Evolutionary conservation across 2,888 invertebrate species (phyloP).

Genomic region (Aethes cnicana): DNA sequence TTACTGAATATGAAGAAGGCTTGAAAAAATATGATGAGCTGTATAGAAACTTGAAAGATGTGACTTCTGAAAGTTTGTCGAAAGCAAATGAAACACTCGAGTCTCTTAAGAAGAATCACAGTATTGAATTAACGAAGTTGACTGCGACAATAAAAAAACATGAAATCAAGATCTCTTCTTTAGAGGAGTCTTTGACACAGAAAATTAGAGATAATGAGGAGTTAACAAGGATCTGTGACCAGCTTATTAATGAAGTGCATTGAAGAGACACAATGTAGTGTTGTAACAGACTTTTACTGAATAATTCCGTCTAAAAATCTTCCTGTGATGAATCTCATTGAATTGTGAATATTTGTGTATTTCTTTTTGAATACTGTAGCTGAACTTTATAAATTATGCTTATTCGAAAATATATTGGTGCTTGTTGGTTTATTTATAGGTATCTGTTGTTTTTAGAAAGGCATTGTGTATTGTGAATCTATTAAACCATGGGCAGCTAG

Average conservation of each 20-base stretch:
- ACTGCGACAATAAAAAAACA: slow-evolving; percentile 93
- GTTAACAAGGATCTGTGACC: slow-evolving; percentile 95
- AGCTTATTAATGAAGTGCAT: slow-evolving; percentile 86
- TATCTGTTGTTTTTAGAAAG: slow-evolving; percentile 13
- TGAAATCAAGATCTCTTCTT: slow-evolving; percentile 91
- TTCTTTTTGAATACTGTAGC: slow-evolving; percentile 11
- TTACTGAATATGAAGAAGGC: slow-evolving; percentile 86
- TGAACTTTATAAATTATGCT: slow-evolving; percentile 5
- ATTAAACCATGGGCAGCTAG: too few relatives aligned
- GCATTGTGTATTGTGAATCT: slow-evolving; percentile 18
- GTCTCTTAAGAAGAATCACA: slow-evolving; percentile 86
- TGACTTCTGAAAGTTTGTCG: slow-evolving; percentile 91
- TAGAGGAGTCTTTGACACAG: slow-evolving; percentile 91
- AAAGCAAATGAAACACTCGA: slow-evolving; percentile 90
- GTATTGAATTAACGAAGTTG: slow-evolving; percentile 90
- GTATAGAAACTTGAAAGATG: slow-evolving; percentile 91
- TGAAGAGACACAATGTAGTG: slow-evolving; percentile 35
- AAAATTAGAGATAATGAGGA: slow-evolving; percentile 94
- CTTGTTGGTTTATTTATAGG: slow-evolving; percentile 16
- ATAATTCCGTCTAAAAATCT: slow-evolving; percentile 37
- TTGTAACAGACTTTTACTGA: slow-evolving; percentile 17
- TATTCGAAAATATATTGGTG: slow-evolving; percentile 1
- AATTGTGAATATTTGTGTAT: slow-evolving; percentile 27
- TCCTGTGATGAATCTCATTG: slow-evolving; percentile 52
- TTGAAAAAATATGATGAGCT: slow-evolving; percentile 89